Percentiles rank a stretch among this genome's conserved stretches.
Conservation (phyloP, 2,797 vertebrate genomes). For the Chaunax sp. region DNA sequence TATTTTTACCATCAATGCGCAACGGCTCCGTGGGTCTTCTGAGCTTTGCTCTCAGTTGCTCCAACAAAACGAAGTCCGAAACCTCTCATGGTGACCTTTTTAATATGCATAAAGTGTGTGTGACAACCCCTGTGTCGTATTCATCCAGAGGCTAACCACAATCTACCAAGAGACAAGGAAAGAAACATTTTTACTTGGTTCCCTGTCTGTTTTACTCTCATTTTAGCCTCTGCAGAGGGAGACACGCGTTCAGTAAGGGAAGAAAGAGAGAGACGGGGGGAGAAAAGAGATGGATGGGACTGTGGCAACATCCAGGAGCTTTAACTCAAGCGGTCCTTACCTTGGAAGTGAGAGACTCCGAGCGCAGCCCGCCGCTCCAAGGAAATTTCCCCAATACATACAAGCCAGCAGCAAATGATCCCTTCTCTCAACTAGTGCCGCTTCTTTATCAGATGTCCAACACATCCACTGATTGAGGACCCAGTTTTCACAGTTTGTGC, state of each 20-base stretch:
- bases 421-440: slow-evolving; percentile 45
- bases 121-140: not conserved
- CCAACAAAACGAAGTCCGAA: slow-evolving; percentile 4
- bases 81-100: slow-evolving; percentile 7
- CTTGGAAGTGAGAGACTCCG: slow-evolving; percentile 51
- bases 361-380: slow-evolving; percentile 53
- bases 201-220: slow-evolving; percentile 30
- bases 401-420: slow-evolving; percentile 42
- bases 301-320: slow-evolving; percentile 10
- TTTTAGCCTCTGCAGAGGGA: slow-evolving; percentile 17
- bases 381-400: slow-evolving; percentile 47
- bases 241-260: not conserved
- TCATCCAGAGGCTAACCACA: slow-evolving; percentile 21
- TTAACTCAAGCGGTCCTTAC: slow-evolving; percentile 55
- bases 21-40: not conserved
- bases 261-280: not conserved
- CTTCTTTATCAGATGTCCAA: slow-evolving; percentile 61
- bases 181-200: slow-evolving; percentile 8
- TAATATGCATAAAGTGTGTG: not conserved
- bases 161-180: slow-evolving; percentile 34
- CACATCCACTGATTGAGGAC: slow-evolving; percentile 63
- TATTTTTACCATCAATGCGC: slow-evolving; percentile 31
- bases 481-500: slow-evolving; percentile 35
- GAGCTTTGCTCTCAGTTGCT: not conserved
- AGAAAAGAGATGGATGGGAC: not conserved